Percentiles rank a stretch among this genome's conserved stretches.
phyloP scores from a whole-genome alignment of 2,113 vertebrate species.

The Pleuronectes platessa region DNA sequence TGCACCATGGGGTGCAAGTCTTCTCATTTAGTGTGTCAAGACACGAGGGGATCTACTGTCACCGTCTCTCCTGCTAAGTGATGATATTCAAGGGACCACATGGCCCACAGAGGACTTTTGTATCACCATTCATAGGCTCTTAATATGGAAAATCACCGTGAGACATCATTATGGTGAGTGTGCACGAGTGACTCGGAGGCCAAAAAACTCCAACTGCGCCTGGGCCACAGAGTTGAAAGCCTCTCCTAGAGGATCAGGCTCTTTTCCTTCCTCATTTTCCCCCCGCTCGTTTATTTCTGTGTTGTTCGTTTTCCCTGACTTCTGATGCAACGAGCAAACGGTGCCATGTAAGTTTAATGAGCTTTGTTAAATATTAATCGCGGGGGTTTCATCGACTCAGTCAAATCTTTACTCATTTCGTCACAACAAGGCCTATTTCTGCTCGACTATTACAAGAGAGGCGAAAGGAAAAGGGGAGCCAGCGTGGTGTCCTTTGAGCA shows the following conservation, averaged over 20 bases:
- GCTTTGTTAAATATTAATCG: conserved; percentile 55
- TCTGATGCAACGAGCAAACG: conserved; percentile 33
- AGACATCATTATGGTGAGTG: not conserved
- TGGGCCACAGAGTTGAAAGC: conserved; percentile 16
- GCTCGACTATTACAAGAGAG: conserved; percentile 6
- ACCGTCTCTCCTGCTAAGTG: conserved; percentile 18
- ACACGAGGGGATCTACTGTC: conserved; percentile 31
- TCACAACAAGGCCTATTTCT: conserved; percentile 41
- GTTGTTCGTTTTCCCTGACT: conserved; percentile 19
- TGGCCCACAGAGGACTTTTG: conserved; percentile 38
- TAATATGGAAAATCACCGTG: conserved; percentile 8
- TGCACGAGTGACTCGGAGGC: not conserved
- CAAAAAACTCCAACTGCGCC: not conserved
- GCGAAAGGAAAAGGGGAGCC: not conserved
- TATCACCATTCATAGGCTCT: not conserved
- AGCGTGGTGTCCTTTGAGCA: conserved; percentile 39
- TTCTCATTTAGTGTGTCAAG: conserved; percentile 51
- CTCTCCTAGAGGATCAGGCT: conserved; percentile 2
- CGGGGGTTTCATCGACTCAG: conserved; percentile 31
- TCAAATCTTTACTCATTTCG: conserved; percentile 55
- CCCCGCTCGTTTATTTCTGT: conserved; percentile 40
- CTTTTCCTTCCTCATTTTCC: not conserved
- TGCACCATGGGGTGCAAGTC: conserved; percentile 45
- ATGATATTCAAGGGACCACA: conserved; percentile 45
- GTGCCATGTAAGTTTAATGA: conserved; percentile 58